Evolutionary conservation across 1,140 invertebrate genomes (phyloP).

Genomic region (Pogonus chalceus): DNA sequence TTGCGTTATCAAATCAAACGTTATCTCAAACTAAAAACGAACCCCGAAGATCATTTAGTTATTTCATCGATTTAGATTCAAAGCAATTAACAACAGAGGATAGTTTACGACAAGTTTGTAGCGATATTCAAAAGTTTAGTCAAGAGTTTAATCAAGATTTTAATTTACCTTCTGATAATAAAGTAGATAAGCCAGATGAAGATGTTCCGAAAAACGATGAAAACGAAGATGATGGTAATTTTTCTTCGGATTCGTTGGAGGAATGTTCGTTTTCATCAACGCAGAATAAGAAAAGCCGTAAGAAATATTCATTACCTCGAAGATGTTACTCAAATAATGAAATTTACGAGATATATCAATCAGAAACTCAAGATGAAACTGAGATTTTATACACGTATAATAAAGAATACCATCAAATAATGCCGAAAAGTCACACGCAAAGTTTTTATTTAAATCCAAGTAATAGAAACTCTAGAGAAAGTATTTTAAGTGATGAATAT

Average conservation of each 20-base stretch:
- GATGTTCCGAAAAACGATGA: conserved; percentile 30
- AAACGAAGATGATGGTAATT: conserved; percentile 49
- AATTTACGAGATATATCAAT: conserved; percentile 47
- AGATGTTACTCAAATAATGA: conserved; percentile 66
- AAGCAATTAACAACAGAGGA: conserved; percentile 41
- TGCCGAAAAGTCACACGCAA: conserved; percentile 34
- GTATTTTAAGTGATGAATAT: conserved; percentile 60
- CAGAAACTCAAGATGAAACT: conserved; percentile 17
- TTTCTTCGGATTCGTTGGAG: conserved; percentile 66
- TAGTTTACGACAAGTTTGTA: conserved; percentile 35
- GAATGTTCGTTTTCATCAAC: conserved; percentile 50
- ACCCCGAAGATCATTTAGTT: conserved; percentile 41
- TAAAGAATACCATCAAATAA: conserved; percentile 18
- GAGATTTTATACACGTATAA: conserved; percentile 11
- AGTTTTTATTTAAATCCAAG: conserved; percentile 54
- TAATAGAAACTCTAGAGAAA: conserved; percentile 58
- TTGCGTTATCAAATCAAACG: conserved; percentile 13
- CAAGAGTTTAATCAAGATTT: conserved; percentile 28
- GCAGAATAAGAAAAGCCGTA: conserved; percentile 43
- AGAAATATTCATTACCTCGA: conserved; percentile 41
- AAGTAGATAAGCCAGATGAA: conserved; percentile 43
- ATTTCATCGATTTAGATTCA: conserved; percentile 44
- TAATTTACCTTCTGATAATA: neutral
- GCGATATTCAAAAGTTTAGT: conserved; percentile 35
- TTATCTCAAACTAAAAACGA: conserved; percentile 17